phyloP scores from a whole-genome alignment of 2,113 vertebrate genomes.

The Catharus fuscescens region DNA sequence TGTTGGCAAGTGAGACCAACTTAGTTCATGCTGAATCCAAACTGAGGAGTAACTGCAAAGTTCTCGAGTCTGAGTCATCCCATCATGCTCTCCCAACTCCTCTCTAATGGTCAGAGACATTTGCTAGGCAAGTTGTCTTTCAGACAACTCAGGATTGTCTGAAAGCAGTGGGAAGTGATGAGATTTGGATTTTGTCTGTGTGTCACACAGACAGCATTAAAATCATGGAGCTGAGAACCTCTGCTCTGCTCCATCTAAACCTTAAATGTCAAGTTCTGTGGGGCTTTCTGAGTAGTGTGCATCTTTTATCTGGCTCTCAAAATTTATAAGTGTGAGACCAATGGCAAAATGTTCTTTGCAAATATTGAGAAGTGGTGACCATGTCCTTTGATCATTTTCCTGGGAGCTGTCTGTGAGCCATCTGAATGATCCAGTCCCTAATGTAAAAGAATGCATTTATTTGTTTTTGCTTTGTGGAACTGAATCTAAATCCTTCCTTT shows the following conservation, averaged over 20 bases:
- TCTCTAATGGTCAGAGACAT: background rate
- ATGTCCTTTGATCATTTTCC: background rate
- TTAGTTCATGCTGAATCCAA: background rate
- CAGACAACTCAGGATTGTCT: background rate
- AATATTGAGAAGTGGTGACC: background rate
- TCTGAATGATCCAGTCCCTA: background rate
- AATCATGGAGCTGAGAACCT: background rate
- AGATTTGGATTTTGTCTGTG: background rate
- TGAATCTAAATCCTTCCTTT: background rate
- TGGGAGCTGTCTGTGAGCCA: background rate
- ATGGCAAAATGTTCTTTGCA: background rate
- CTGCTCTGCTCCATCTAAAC: background rate
- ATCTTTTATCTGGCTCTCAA: background rate
- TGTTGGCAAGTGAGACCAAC: background rate
- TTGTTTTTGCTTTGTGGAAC: background rate
- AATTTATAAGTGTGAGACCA: background rate
- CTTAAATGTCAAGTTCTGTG: background rate
- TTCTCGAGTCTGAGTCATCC: background rate
- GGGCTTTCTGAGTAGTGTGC: background rate
- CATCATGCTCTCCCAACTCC: background rate
- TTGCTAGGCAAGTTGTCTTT: background rate
- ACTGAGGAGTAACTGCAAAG: background rate
- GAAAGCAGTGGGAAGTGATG: background rate
- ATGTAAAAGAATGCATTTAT: background rate
- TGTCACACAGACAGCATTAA: background rate